Evolutionary conservation across 2,113 vertebrate species (phyloP), one percentile per base, ranked within the genome.

Genomic region (Mugil cephalus): DNA sequence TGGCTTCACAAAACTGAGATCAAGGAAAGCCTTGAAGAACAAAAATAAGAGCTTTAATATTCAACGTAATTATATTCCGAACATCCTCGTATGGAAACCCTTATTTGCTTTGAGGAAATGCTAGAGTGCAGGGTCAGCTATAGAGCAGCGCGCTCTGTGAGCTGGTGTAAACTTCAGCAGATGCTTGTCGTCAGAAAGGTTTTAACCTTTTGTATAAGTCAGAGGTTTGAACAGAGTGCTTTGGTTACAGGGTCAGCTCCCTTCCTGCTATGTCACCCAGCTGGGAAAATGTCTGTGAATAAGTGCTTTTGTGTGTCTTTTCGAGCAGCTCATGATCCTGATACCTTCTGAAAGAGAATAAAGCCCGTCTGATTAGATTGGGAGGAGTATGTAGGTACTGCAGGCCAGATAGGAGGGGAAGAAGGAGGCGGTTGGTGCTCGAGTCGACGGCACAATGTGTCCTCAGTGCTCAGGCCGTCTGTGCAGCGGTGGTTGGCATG

Each of bases 381-480:
- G 53, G 69, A 75, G 59, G n/a, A 13, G 69, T 71, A 70, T 88
- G 86, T 80, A 60, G 68, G 77, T 69, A 60, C 52, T 69, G 74
- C 56, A 11, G 70, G 59, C 64, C 74, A 80, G 81, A 87, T 77
- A 69, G 74, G 56, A 76, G 64, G 75, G 54, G 58, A 40, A 74
- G 47, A 61, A 70, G 74, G 69, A 67, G 72, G 77, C 81, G 60
- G 64, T 77, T 72, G 78, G 75, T 46, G 77, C 47, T 8, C 74
- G 53, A 61, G 62, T 79, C 69, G 64, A 72, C 81, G 68, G 80
- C 79, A 90, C 87, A 89, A 86, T 82, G 80, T 87, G 74, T 70
- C 79, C 87, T 90, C 88, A 89, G 88, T 89, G 14, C 77, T 92
- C 78, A 43, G 68, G 82, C 74, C 0, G 78, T 84, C 77, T 75